phyloP scores from a whole-genome alignment of 2,113 vertebrate species.

The Muntiacus reevesi region DNA sequence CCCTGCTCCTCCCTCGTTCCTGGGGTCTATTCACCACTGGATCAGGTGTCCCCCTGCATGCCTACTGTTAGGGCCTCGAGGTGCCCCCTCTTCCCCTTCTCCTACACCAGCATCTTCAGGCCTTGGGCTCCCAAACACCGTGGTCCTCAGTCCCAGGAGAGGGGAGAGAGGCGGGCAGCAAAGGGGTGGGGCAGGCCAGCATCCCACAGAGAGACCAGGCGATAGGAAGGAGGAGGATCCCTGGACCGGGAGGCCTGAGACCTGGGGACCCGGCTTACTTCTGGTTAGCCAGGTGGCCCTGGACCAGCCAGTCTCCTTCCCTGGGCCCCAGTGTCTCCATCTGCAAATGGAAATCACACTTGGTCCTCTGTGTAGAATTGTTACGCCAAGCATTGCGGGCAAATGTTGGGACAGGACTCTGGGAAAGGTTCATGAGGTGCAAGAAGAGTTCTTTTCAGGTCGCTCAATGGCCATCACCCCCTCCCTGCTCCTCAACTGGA shows the following conservation, averaged over 20 bases:
- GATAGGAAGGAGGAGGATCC: not conserved
- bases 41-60: not conserved
- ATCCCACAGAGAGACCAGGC: not conserved
- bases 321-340: not conserved
- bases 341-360: not conserved
- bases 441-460: not conserved
- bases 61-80: not conserved
- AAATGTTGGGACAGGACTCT: not conserved
- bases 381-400: fast-evolving
- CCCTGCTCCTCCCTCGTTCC: not conserved
- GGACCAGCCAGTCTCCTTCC: not conserved
- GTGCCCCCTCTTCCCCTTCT: not conserved
- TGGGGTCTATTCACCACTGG: not conserved
- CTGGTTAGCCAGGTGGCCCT: not conserved
- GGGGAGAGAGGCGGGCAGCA: not conserved
- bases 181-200: not conserved
- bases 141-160: not conserved
- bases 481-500: not conserved
- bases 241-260: not conserved
- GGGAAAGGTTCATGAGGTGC: not conserved
- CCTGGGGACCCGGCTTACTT: not conserved
- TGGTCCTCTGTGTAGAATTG: not conserved
- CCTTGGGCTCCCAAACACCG: not conserved
- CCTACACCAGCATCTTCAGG: not conserved
- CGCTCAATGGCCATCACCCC: not conserved